These are phyloP conservation scores for Rafetus swinhoei DNA, from an alignment of 2,113 vertebrate genomes.

Conservation along the genomic window DNA sequence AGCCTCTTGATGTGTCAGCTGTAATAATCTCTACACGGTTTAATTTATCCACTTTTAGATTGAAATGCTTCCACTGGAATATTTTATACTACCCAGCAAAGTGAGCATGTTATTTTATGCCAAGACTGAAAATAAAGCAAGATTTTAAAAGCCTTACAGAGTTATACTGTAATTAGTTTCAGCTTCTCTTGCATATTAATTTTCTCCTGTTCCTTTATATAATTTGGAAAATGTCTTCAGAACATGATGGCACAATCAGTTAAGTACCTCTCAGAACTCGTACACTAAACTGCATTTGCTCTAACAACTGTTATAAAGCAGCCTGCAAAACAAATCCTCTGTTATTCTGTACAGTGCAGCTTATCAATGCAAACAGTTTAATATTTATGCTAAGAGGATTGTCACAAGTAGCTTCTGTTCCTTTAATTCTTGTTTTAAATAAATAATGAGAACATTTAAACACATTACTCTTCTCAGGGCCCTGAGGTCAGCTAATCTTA, in stretches of 20 bases:
- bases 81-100: slow-evolving; percentile 56
- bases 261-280: slow-evolving; percentile 58
- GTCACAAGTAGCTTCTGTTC: slow-evolving; percentile 90
- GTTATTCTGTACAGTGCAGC: slow-evolving; percentile 62
- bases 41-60: slow-evolving; percentile 66
- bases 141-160: slow-evolving; percentile 62
- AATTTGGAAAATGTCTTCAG: slow-evolving; percentile 66
- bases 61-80: slow-evolving; percentile 64
- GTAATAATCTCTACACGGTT: slow-evolving; percentile 58
- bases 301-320: slow-evolving; percentile 63
- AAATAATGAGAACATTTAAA: slow-evolving; percentile 99
- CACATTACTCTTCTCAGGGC: slow-evolving; percentile 93
- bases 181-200: slow-evolving; percentile 75
- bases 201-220: slow-evolving; percentile 60
- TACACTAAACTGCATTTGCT: slow-evolving; percentile 36
- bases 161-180: slow-evolving; percentile 71
- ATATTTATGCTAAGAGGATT: slow-evolving; percentile 92
- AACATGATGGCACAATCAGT: slow-evolving; percentile 53
- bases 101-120: slow-evolving; percentile 49
- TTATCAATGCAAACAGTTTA: slow-evolving; percentile 83
- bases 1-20: slow-evolving; percentile 70
- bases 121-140: slow-evolving; percentile 65
- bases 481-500: slow-evolving; percentile 98
- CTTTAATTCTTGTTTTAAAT: slow-evolving; percentile 98
- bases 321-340: slow-evolving; percentile 58